phyloP scores from a whole-genome alignment of 2,797 vertebrate species.

The Aplochiton taeniatus region DNA sequence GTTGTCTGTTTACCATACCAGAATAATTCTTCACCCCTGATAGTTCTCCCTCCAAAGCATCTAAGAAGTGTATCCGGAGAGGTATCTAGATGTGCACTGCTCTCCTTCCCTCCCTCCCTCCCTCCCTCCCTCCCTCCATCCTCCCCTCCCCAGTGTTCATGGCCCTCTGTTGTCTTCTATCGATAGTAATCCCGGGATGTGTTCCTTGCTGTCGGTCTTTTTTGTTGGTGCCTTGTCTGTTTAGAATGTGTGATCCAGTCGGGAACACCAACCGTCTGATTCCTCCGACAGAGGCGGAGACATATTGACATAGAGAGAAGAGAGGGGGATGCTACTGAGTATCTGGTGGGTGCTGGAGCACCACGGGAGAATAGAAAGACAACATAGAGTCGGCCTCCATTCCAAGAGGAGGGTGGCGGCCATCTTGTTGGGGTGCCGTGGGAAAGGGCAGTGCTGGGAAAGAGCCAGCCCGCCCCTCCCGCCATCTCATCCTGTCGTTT shows the following conservation, averaged over 20 bases:
- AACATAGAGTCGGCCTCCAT: too few relatives aligned
- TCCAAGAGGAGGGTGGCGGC: too few relatives aligned
- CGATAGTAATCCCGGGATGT: slow-evolving; percentile 12
- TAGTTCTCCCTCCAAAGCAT: too few relatives aligned
- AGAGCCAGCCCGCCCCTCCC: background rate
- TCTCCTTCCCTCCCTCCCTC: slow-evolving; percentile 8
- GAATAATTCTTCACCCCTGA: slow-evolving; percentile 44
- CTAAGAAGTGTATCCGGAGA: background rate
- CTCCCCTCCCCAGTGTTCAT: slow-evolving; percentile 7
- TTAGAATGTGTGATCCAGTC: slow-evolving; percentile 40
- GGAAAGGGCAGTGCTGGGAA: background rate
- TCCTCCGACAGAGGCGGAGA: slow-evolving; percentile 12
- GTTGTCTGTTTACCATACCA: slow-evolving; percentile 35
- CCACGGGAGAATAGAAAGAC: too few relatives aligned
- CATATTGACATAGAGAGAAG: slow-evolving; percentile 9
- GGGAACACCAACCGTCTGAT: background rate
- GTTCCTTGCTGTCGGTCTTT: too few relatives aligned
- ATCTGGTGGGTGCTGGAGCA: too few relatives aligned
- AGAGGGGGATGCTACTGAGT: too few relatives aligned
- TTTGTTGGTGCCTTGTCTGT: slow-evolving; percentile 42
- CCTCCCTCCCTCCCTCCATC: background rate
- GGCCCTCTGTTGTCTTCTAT: slow-evolving; percentile 8
- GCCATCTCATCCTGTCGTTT: background rate
- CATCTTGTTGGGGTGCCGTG: too few relatives aligned
- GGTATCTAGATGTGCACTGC: background rate